phyloP scores from a whole-genome alignment of 2,888 invertebrate genomes.

The Anaspis maculata region DNA sequence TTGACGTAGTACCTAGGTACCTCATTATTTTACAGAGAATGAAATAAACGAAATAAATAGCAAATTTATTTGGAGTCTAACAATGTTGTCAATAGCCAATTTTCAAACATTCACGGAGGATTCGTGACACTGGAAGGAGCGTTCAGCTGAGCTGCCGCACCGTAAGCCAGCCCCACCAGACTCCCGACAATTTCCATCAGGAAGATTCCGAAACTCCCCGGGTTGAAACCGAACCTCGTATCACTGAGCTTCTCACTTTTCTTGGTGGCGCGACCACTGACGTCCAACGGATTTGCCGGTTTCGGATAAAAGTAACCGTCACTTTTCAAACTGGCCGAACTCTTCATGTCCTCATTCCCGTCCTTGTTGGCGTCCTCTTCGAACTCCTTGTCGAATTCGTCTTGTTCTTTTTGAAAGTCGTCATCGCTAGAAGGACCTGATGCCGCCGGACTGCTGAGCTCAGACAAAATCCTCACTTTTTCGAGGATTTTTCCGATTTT shows the following conservation, averaged over 20 bases:
- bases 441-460: slow-evolving; percentile 6
- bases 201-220: slow-evolving; percentile 24
- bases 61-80: background rate
- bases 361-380: too few relatives aligned
- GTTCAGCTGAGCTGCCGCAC: slow-evolving; percentile 25
- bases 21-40: too few relatives aligned
- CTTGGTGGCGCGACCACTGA: too few relatives aligned
- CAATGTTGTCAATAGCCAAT: background rate
- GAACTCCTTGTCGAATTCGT: slow-evolving; percentile 15
- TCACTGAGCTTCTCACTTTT: background rate
- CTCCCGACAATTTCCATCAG: slow-evolving; percentile 31
- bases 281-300: slow-evolving; percentile 5
- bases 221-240: slow-evolving; percentile 1
- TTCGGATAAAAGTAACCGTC: slow-evolving; percentile 7
- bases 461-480: slow-evolving; percentile 19
- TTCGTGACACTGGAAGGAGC: too few relatives aligned
- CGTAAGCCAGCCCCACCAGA: slow-evolving; percentile 30
- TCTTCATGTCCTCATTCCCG: slow-evolving; percentile 3
- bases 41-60: background rate
- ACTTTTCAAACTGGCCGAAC: background rate
- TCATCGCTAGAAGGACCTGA: slow-evolving; percentile 5
- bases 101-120: too few relatives aligned
- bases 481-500: slow-evolving; percentile 21
- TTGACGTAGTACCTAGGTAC: too few relatives aligned
- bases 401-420: slow-evolving; percentile 14